phyloP scores from a whole-genome alignment of 2,888 invertebrate species.

The Argyra leucocephala region DNA sequence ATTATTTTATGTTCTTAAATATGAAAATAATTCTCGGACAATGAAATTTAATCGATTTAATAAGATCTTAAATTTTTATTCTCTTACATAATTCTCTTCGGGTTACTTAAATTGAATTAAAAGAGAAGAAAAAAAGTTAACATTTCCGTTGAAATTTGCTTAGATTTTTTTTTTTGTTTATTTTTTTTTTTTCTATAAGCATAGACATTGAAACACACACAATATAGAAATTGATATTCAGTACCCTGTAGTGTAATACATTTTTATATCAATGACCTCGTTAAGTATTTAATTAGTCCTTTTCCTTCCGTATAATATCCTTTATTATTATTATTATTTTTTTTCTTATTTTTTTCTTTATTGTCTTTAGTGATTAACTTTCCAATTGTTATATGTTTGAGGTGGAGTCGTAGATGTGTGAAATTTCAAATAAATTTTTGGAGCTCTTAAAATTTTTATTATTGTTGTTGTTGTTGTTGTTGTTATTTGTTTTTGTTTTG shows the following conservation, averaged over 20 bases:
- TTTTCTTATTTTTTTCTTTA: not conserved
- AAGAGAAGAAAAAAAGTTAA: too few species aligned
- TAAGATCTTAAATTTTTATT: too few species aligned
- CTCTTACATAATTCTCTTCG: too few species aligned
- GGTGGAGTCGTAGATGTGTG: not conserved
- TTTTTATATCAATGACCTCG: not conserved
- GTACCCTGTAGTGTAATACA: not conserved
- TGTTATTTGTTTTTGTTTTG: not conserved
- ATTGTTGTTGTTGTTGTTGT: not conserved
- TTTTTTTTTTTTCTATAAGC: too few species aligned
- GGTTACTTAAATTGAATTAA: too few species aligned
- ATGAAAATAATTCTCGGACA: too few species aligned
- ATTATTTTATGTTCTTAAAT: too few species aligned
- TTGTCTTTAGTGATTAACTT: not conserved
- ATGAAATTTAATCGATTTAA: too few species aligned
- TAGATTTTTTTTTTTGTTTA: too few species aligned
- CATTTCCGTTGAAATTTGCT: too few species aligned
- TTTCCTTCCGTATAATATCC: not conserved
- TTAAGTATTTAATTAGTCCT: slow-evolving; percentile 1
- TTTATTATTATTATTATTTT: not conserved
- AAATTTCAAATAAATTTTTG: not conserved
- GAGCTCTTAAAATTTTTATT: not conserved
- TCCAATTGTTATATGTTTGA: not conserved
- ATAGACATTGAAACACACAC: too few species aligned
- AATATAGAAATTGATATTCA: too few species aligned